These are phyloP conservation scores for Brachymystax lenok DNA, from an alignment of 2,797 vertebrate genomes.

Conservation along the genomic window DNA sequence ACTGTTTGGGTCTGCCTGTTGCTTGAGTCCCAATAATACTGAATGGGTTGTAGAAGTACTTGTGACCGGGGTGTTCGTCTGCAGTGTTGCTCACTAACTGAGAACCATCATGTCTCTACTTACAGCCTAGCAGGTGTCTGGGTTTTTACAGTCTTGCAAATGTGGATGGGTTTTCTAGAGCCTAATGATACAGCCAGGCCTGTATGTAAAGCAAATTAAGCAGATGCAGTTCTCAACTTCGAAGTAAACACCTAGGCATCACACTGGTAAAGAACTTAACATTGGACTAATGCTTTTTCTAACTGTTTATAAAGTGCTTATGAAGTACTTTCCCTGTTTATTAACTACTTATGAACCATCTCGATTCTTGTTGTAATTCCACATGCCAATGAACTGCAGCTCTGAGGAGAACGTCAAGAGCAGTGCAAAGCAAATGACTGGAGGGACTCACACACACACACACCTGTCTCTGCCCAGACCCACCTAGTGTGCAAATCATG, in stretches of 20 bases:
- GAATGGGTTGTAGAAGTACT: too few species aligned
- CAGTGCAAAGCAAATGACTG: not conserved
- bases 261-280: conserved; percentile 21
- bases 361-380: conserved; percentile 48
- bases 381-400: conserved; percentile 24
- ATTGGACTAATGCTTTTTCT: not conserved
- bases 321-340: not conserved
- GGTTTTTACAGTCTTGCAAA: not conserved
- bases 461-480: not conserved
- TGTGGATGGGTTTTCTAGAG: conserved; percentile 1
- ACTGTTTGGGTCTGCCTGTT: not conserved
- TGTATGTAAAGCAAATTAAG: not conserved
- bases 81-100: too few species aligned
- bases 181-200: not conserved
- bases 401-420: conserved; percentile 27
- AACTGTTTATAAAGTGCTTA: not conserved
- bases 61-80: too few species aligned
- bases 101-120: not conserved
- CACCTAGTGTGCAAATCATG: not conserved
- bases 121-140: too few species aligned
- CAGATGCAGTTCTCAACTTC: not conserved
- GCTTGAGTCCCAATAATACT: not conserved
- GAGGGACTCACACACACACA: not conserved
- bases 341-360: not conserved
- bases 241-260: not conserved